phyloP scores from a whole-genome alignment of 2,888 invertebrate species.

The Caenorhabditis japonica region DNA sequence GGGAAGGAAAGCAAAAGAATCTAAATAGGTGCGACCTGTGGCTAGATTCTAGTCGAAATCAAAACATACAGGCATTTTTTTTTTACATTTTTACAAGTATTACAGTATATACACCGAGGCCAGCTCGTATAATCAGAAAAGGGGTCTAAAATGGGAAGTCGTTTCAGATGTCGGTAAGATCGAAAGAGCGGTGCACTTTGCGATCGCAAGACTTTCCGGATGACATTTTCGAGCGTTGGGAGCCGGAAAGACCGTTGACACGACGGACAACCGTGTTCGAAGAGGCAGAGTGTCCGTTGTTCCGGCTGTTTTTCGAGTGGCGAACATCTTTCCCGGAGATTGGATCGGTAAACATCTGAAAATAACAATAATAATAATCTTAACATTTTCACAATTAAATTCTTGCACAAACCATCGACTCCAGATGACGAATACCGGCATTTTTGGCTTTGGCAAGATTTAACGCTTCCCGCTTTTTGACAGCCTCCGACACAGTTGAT shows the following conservation, averaged over 20 bases:
- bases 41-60: conserved; percentile 19
- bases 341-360: conserved; percentile 35
- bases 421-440: conserved; percentile 14
- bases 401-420: conserved; percentile 19
- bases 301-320: background rate
- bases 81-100: too few relatives aligned
- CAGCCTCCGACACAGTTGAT: conserved; percentile 7
- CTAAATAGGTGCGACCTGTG: background rate
- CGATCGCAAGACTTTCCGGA: conserved; percentile 42
- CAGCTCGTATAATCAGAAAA: conserved; percentile 12
- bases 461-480: conserved; percentile 2
- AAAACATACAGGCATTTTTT: too few relatives aligned
- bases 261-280: conserved; percentile 16
- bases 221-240: conserved; percentile 30
- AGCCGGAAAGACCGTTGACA: background rate
- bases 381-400: too few relatives aligned
- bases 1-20: too few relatives aligned
- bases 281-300: background rate
- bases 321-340: conserved; percentile 26
- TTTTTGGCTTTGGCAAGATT: conserved; percentile 15
- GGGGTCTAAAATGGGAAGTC: background rate
- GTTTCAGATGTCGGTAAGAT: background rate
- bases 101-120: too few relatives aligned
- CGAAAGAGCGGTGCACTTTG: conserved; percentile 15
- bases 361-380: background rate